Evolutionary conservation across 1,140 invertebrate genomes (phyloP).

Genomic region (Xylocopa sonorina): DNA sequence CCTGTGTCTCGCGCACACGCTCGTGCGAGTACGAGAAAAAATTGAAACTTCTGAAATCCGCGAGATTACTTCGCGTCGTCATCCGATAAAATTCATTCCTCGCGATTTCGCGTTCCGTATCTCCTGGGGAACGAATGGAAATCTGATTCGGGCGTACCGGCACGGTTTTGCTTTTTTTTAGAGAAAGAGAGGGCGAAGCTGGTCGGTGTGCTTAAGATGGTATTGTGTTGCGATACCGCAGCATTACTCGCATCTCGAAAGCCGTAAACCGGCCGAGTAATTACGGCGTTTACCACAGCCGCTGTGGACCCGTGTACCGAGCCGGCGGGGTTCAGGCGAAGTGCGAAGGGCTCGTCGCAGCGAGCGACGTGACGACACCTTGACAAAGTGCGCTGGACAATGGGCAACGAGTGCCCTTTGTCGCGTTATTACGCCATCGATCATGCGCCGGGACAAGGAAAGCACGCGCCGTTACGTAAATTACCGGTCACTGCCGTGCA

Average conservation of each 20-base stretch:
- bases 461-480: neutral
- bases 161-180: too few species aligned
- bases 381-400: neutral
- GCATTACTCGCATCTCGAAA: neutral
- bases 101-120: too few species aligned
- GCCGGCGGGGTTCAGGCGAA: neutral
- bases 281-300: neutral
- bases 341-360: neutral
- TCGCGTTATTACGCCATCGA: neutral
- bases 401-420: neutral
- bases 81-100: too few species aligned
- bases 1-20: too few species aligned
- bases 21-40: too few species aligned
- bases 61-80: too few species aligned
- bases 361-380: neutral
- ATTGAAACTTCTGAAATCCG: too few species aligned
- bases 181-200: neutral
- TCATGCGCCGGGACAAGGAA: neutral
- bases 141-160: too few species aligned
- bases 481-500: neutral
- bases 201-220: too few species aligned
- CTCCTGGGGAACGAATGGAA: too few species aligned
- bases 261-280: constrained; percentile 17
- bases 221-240: constrained; percentile 5
- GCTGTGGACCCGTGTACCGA: neutral